These are phyloP conservation scores for Drosophila triauraria DNA, from an alignment of 1,140 invertebrate genomes.

Conservation along the genomic window DNA sequence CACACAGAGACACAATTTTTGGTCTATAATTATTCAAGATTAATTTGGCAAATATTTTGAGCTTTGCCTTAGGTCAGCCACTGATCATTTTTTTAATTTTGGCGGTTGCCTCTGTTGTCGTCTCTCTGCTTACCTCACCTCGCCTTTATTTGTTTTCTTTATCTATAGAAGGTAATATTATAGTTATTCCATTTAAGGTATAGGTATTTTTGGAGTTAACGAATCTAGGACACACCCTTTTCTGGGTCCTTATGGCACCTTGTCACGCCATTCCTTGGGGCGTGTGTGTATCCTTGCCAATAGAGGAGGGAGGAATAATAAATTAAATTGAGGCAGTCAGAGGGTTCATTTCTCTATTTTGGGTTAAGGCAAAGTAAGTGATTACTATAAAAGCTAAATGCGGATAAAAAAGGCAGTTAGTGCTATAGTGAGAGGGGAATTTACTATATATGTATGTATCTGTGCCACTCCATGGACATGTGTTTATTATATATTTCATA, in stretches of 20 bases:
- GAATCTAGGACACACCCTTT: constrained; percentile 18
- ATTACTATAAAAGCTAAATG: constrained; percentile 6
- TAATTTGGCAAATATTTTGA: constrained; percentile 57
- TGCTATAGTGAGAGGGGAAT: not conserved
- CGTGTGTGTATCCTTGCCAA: not conserved
- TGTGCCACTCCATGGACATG: no score
- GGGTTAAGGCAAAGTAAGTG: not conserved
- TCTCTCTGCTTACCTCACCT: constrained; percentile 43
- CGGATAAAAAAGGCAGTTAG: not conserved
- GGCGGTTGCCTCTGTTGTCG: constrained; percentile 2
- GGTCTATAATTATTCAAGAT: constrained; percentile 67
- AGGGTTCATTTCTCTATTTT: not conserved
- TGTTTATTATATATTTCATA: constrained; percentile 1
- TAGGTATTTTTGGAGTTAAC: constrained; percentile 9
- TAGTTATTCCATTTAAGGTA: constrained; percentile 7
- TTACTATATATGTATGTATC: not conserved
- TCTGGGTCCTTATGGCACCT: constrained; percentile 1
- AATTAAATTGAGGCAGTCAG: constrained; percentile 11
- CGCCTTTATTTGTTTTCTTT: constrained; percentile 20
- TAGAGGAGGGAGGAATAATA: constrained; percentile 3
- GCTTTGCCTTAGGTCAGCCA: constrained; percentile 40
- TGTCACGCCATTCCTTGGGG: constrained; percentile 21
- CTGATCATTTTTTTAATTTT: constrained; percentile 9
- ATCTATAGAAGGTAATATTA: constrained; percentile 21
- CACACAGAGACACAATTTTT: constrained; percentile 13